Base-by-base conservation (phyloP, 1,140 invertebrate species). In the Cardiocondyla obscurior region DNA sequence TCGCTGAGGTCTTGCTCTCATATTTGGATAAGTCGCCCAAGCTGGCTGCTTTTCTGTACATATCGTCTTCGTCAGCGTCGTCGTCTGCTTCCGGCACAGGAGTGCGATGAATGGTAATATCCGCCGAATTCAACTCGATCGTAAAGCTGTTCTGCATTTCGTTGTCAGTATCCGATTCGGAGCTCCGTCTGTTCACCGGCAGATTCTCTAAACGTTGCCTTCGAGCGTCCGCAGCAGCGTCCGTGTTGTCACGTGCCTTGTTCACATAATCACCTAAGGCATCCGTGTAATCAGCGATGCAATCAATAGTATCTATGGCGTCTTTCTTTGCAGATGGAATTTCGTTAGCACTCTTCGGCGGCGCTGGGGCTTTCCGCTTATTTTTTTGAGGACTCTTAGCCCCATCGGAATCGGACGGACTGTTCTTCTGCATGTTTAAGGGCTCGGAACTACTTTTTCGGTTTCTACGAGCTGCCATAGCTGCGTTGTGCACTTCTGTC, bases 11-110 rank as follows among this genome's bases (percentile, higher is more conserved):
- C 87, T 95, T 96, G 3, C 28, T 88, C 84, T 97, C 96, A 82
- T 97, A 96, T 90, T 96, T 96, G 0, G 97, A 97, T 39, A 98
- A 92, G 92, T 98, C 97, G 3, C 97, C 97, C 2, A 97, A 94
- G 72, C 97, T 97, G 0, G 97, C 96, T 2, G 97, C 97, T 94
- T 97, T 97, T 33, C 97, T 94, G 86, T 96, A 96, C 84, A 96
- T 95, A 81, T 96, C 96, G 73, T 95, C 95, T 2, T 94, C 90
- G 0, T 91, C 87, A 2, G 95, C 93, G 74, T 94, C 93, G 72
- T 95, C 94, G n/a, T 95, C 94, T 30, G 93, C 93, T 19, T 93
- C 93, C 30, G 95, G 95, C 28, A 95, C 91, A 2, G 95, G 95
- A 4, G 95, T 95, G 86, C 96, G 96, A 89, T 97, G 96, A 44